Base-by-base conservation (phyloP, 2,888 invertebrate genomes). In the Cerastis rubricosa region DNA sequence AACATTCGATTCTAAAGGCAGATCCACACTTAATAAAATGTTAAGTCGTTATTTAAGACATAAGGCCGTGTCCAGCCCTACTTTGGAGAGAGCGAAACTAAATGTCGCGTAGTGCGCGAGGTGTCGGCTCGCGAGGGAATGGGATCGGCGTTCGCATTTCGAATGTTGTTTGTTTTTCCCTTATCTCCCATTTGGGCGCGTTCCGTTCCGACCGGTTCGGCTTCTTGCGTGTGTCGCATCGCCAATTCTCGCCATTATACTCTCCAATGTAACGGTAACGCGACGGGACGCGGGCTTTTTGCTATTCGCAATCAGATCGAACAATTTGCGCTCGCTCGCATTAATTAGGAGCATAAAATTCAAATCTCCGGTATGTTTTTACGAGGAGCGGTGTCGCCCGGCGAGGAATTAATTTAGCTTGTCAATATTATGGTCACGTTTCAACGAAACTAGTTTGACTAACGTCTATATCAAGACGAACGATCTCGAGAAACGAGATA, bases 361-460 rank as follows among this genome's bases (percentile, higher is more conserved):
- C 92, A 94, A 93, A 93, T 93, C 90, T 91, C 87, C 87, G 88
- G 80, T 85, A 79, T 81, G 88, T 90, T 92, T 91, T 91, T 91
- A 91, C 90, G 84, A 80, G 87, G 82, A 82, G 89, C 84, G 89
- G 90, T 92, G 91, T 91, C 91, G 91, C 90, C 88, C 89, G 87
- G 86, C 90, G 88, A 90, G 89, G 93, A 93, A 94, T 94, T 93
- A 94, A 94, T 94, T 92, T 91, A 92, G 91, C 93, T 93, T 94
- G 94, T 94, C 95, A 94, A 94, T 94, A 93, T 94, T 94, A 94
- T 94, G 93, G 94, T 93, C 94, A 93, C 93, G 93, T 94, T 94
- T 92, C 90, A 90, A 91, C 89, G 88, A 92, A 95, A 95, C 94
- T 93, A 92, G 95, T 95, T 95, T 93, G 89, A 91, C 92, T 94